Evolutionary conservation across 2,797 vertebrate genomes (phyloP), one percentile per base, ranked within the genome.

Genomic region (Pangasius krempfi): DNA sequence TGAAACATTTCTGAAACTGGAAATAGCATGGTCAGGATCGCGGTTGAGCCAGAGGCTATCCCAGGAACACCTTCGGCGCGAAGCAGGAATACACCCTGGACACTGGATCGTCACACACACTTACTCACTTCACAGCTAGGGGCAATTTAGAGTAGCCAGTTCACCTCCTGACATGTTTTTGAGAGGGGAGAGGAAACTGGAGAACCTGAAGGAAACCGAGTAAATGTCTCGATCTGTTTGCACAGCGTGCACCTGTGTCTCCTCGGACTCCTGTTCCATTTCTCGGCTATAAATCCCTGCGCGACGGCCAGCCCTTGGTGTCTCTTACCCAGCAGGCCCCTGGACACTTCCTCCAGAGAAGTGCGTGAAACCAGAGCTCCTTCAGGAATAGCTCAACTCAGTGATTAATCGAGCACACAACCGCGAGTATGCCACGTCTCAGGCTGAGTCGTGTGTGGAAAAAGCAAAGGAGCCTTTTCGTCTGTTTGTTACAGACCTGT

Each of bases 341-440:
- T 30, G 52, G 64, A 86, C 81, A 76, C 7, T 76, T 90, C 87
- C 89, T 89, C 85, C 78, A 40, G 80, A 50, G 83, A 73, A 47
- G 84, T 30, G 47, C 27, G 50, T 79, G 89, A 89, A 91, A 90
- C 79, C 64, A 54, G 85, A 91, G 72, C 78, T 92, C 86, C 91
- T 93, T 94, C 92, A 94, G 89, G 89, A 95, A 93, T 90, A 94
- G 93, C 92, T 91, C 82, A 60, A 89, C 80, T 90, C 89, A 88
- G 91, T 91, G 91, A 95, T 91, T 92, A 92, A 95, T 91, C 81
- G 87, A 27, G 56, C 89, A 58, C 50, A 91, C 87, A 81, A 80
- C 50, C 30, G 78, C 66, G 68, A 92, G 91, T 81, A 79, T 88
- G 91, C 87, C 88, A 89, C 72, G 91, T 58, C 90, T 10, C 91